phyloP scores from a whole-genome alignment of 2,113 vertebrate genomes.

The Percina caprodes region DNA sequence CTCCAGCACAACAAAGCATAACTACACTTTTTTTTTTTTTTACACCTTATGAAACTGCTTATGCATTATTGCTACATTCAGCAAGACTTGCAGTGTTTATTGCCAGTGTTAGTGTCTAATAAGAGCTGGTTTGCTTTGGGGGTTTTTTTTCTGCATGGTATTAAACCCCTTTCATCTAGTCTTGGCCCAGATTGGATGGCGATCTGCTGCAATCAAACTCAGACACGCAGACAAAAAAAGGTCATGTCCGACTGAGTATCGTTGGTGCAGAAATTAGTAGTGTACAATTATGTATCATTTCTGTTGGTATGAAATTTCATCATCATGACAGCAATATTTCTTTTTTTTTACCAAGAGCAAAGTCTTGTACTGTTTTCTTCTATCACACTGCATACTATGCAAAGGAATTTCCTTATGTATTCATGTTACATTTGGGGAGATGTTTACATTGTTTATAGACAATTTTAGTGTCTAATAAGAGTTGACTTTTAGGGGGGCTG shows the following conservation, averaged over 20 bases:
- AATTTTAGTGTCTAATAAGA: not conserved
- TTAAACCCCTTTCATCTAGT: slow-evolving; percentile 5
- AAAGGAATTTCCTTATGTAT: not conserved
- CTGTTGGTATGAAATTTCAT: not conserved
- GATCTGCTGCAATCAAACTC: not conserved
- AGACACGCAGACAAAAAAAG: not conserved
- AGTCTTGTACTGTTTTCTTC: not conserved
- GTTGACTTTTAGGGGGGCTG: not conserved
- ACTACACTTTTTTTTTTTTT: not conserved
- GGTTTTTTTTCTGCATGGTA: slow-evolving; percentile 5
- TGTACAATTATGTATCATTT: not conserved
- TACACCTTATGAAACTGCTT: not conserved
- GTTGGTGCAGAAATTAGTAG: not conserved
- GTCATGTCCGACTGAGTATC: not conserved
- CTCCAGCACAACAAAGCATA: not conserved
- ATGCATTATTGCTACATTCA: not conserved
- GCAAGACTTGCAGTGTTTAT: not conserved
- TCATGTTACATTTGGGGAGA: not conserved
- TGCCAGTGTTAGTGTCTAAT: not conserved
- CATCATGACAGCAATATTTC: not conserved
- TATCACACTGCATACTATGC: not conserved
- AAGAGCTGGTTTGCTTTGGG: not conserved
- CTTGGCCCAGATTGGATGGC: not conserved
- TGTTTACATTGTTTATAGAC: not conserved
- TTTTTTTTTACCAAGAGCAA: not conserved